phyloP scores from a whole-genome alignment of 30 jellyfish, hydroid and myxozoan genomes.

The Aurelia sp. region DNA sequence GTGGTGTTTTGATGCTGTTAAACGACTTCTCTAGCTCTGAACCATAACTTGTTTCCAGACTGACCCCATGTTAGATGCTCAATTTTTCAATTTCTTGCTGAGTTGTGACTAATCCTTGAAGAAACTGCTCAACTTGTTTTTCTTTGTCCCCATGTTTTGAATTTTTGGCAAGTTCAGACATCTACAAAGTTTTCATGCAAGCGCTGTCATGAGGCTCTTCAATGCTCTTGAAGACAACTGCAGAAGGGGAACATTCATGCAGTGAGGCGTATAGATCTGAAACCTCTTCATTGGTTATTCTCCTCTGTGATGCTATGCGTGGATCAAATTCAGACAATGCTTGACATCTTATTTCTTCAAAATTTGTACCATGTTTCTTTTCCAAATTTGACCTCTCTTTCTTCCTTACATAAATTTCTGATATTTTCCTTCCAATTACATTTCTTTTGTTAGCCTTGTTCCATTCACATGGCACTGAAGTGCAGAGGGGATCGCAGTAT shows the following conservation, averaged over 20 bases:
- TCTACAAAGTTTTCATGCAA: too few relatives aligned
- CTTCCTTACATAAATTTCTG: conserved; percentile 11
- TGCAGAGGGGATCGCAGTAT: conserved; percentile 46
- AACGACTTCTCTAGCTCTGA: conserved; percentile 12
- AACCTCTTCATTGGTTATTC: neutral
- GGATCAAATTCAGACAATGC: conserved; percentile 17
- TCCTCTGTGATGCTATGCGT: conserved; percentile 6
- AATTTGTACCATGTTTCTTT: neutral
- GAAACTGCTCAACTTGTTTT: neutral
- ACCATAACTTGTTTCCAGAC: conserved; percentile 8
- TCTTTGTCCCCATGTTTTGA: too few relatives aligned
- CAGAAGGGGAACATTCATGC: too few relatives aligned
- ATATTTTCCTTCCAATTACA: conserved; percentile 1
- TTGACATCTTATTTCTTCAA: conserved; percentile 10
- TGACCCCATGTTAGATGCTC: conserved; percentile 12
- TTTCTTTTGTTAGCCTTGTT: conserved; percentile 32
- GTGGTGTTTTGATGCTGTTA: conserved; percentile 7
- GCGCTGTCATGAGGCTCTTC: too few relatives aligned
- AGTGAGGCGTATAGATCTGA: too few relatives aligned
- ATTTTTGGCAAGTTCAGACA: too few relatives aligned
- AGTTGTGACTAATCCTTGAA: neutral
- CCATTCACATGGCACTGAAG: conserved; percentile 32
- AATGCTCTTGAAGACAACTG: too few relatives aligned
- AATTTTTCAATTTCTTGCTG: neutral
- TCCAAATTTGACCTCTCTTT: conserved; percentile 14